A percentile compares a stretch with the other conserved stretches of the same genome.
These are phyloP conservation scores for Sorex araneus DNA, from an alignment of 2,113 vertebrate genomes.

Conservation along the genomic window DNA sequence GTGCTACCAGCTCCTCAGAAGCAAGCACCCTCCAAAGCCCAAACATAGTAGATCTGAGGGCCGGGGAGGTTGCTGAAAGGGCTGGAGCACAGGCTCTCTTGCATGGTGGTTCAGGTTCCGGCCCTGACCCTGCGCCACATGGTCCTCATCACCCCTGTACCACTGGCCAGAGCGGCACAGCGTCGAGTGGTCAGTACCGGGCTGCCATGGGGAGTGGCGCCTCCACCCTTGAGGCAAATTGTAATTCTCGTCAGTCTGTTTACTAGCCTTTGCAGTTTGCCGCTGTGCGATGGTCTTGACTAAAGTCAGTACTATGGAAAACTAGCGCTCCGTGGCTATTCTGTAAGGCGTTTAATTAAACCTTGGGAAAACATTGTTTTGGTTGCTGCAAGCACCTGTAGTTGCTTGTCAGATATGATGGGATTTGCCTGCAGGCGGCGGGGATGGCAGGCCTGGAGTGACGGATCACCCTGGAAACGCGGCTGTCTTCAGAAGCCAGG, in stretches of 20 bases:
- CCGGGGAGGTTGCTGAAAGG: too few species aligned
- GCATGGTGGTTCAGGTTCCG: too few species aligned
- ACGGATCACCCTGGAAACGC: slow-evolving; percentile 14
- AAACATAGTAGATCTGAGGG: too few species aligned
- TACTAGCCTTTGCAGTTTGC: slow-evolving; percentile 66
- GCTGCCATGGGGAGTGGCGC: too few species aligned
- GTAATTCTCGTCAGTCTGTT: neutral
- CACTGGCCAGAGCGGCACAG: too few species aligned
- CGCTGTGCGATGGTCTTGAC: slow-evolving; percentile 56
- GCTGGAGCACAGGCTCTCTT: too few species aligned
- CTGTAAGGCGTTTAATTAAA: slow-evolving; percentile 53
- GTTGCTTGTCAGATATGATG: slow-evolving; percentile 11
- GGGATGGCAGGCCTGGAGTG: slow-evolving; percentile 10
- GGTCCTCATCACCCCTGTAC: too few species aligned
- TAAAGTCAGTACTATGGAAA: slow-evolving; percentile 67
- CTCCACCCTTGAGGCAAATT: too few species aligned
- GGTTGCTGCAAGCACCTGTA: slow-evolving; percentile 32
- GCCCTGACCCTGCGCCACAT: too few species aligned
- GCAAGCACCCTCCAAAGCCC: too few species aligned
- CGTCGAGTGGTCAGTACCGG: too few species aligned
- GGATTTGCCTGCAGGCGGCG: slow-evolving; percentile 42
- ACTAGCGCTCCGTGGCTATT: slow-evolving; percentile 58
- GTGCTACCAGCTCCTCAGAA: too few species aligned
- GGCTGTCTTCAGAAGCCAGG: neutral
- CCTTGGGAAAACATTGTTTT: slow-evolving; percentile 56